Evolutionary conservation across 2,888 invertebrate genomes (phyloP), one percentile per base, ranked within the genome.

Genomic region (Eudasyphora cyanicolor): DNA sequence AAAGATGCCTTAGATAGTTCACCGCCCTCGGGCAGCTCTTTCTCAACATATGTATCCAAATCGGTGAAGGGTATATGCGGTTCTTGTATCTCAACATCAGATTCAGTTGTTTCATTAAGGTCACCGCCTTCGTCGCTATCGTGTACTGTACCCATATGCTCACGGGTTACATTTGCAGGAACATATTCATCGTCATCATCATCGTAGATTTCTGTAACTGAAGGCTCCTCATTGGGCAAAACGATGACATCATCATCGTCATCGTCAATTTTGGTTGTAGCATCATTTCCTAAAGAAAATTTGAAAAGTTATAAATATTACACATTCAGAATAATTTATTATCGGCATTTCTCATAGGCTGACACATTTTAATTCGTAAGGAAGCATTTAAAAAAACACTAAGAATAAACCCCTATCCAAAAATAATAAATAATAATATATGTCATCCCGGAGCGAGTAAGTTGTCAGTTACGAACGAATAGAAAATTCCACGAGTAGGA

Each of bases 211-310:
- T 95, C 94, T 2, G 95, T 94, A 54, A 94, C 93, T 76, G 94
- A 94, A 84, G 94, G 93, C 85, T 94, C 95, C 76, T 95, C 95
- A 6, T 94, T 94, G 84, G 95, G 95, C 82, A 95, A 93, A 85
- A 95, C 94, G 86, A 95, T 93, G 71, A 95, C 95, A 79, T 95
- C 95, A 88, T 95, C 95, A 86, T 95, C 95, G 7, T 94, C 95
- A 35, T 88, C 88, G 12, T 77, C 64, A 7, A 67, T 8, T 10
- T 93, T 94, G n/a, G 93, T 92, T 32, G 84, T 79, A 2, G 73
- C 29, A 35, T 77, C n/a, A 51, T 17, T 70, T 45, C 45, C 45
- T 45, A n/a, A 5, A 38, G 12, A 38, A n/a, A n/a, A n/a, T n/a
- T n/a, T n/a, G n/a, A n/a, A n/a, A n/a, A n/a, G n/a, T n/a, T n/a